Percentiles rank a stretch among this genome's conserved stretches.
Evolutionary conservation across 2,113 vertebrate species (phyloP).

Genomic region (Strigops habroptila): DNA sequence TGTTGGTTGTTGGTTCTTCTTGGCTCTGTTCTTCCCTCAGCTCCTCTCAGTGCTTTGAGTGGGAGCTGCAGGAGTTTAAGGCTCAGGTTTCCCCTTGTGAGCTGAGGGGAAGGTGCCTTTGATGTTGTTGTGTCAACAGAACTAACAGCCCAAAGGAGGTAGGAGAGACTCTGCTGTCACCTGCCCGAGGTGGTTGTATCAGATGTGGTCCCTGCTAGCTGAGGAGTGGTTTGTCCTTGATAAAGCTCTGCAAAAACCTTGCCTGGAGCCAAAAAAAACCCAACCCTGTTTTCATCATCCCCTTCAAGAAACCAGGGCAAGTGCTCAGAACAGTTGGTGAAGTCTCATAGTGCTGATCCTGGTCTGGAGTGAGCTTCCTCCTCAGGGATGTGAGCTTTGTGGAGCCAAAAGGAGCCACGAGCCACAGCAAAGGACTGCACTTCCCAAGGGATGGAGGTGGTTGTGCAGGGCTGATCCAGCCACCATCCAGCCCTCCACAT

Average conservation of each 20-base stretch:
- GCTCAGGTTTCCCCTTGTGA: not conserved
- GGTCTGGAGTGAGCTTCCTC: not conserved
- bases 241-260: not conserved
- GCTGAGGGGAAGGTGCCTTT: not conserved
- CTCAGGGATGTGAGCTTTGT: not conserved
- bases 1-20: fast-evolving
- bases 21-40: not conserved
- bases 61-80: not conserved
- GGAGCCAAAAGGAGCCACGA: not conserved
- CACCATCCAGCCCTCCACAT: not conserved
- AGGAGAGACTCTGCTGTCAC: conserved; percentile 8
- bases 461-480: not conserved
- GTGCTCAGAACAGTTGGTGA: not conserved
- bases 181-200: not conserved
- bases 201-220: not conserved
- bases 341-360: not conserved
- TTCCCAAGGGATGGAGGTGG: fast-evolving
- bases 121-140: conserved; percentile 59
- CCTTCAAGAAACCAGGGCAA: not conserved
- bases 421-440: not conserved
- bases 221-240: not conserved
- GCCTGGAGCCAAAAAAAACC: not conserved
- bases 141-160: not conserved
- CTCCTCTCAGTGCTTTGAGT: not conserved
- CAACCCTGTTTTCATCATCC: not conserved